phyloP scores from a whole-genome alignment of 2,888 invertebrate species.

The Drosophila fulvimacula region DNA sequence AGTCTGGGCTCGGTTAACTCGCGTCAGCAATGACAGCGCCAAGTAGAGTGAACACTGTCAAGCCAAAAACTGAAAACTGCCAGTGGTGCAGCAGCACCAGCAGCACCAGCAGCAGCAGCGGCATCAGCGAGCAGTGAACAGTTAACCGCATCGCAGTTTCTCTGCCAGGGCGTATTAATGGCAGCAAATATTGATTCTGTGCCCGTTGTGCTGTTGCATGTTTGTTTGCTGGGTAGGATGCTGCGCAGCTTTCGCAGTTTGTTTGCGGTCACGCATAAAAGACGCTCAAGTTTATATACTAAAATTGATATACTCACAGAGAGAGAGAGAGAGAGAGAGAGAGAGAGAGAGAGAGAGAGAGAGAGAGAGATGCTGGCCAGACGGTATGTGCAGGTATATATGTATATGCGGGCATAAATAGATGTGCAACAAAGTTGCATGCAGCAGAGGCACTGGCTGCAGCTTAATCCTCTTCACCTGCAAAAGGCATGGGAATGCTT shows the following conservation, averaged over 20 bases:
- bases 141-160: conserved; percentile 44
- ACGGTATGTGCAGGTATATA: not conserved
- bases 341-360: not conserved
- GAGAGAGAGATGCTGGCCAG: not conserved
- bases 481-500: not conserved
- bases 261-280: conserved; percentile 51
- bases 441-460: conserved; percentile 12
- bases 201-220: conserved; percentile 33
- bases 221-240: conserved; percentile 30
- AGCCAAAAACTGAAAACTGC: not conserved
- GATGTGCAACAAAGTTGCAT: conserved; percentile 21
- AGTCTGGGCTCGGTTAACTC: conserved; percentile 29
- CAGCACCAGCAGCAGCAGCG: conserved; percentile 5
- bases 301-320: conserved; percentile 25
- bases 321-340: not conserved
- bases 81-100: not conserved
- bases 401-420: not conserved
- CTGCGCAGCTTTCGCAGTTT: conserved; percentile 39
- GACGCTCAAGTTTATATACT: conserved; percentile 42
- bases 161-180: conserved; percentile 41
- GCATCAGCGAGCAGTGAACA: conserved; percentile 17
- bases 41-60: conserved; percentile 25
- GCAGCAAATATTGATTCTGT: conserved; percentile 55
- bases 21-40: conserved; percentile 26
- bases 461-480: conserved; percentile 7